These are phyloP conservation scores for Xestia ashworthii DNA, from an alignment of 2,888 invertebrate genomes.

Conservation along the genomic window DNA sequence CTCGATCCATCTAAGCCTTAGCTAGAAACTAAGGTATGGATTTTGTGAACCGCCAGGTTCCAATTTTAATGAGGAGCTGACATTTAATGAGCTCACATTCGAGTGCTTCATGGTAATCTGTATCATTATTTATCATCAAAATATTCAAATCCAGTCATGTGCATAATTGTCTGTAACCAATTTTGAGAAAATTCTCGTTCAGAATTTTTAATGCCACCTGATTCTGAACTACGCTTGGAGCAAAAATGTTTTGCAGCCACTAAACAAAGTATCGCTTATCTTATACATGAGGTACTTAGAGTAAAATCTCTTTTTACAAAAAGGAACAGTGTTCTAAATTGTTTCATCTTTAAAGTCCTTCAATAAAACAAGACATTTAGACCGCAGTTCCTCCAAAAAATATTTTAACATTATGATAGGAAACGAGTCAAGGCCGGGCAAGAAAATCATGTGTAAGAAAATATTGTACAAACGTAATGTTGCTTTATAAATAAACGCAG, in stretches of 20 bases:
- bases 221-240: not conserved
- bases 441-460: constrained; percentile 79
- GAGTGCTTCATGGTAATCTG: not conserved
- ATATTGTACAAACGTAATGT: constrained; percentile 85
- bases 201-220: not conserved
- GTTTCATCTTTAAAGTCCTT: not conserved
- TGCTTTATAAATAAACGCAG: constrained; percentile 88
- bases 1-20: not conserved
- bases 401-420: constrained; percentile 68
- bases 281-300: not conserved
- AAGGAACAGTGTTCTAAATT: too few relatives aligned
- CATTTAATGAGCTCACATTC: not conserved
- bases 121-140: too few relatives aligned
- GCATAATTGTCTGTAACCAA: too few relatives aligned
- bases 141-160: too few relatives aligned
- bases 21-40: too few relatives aligned
- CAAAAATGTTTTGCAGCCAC: not conserved
- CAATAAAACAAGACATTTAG: constrained; percentile 1
- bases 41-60: not conserved
- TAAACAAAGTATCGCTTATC: not conserved
- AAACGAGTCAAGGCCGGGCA: constrained; percentile 87
- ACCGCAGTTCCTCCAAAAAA: constrained; percentile 50
- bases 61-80: not conserved
- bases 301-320: not conserved
- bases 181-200: not conserved